A percentile compares a stretch with the other conserved stretches of the same genome.
Conservation (phyloP, 2,797 vertebrate genomes). For the Anas georgica region DNA sequence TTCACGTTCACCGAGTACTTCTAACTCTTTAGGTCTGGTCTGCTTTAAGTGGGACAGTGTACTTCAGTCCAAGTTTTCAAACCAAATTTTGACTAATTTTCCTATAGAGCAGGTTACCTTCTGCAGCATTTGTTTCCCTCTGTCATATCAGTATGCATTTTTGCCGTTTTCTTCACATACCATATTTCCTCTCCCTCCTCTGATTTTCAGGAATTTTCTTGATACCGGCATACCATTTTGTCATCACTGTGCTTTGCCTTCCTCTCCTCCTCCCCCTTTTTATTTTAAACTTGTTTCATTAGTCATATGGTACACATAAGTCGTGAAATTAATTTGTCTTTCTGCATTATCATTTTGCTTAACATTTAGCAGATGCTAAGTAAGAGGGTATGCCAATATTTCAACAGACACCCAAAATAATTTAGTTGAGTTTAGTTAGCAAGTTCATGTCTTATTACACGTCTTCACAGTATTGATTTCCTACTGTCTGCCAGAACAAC, state of each 20-base stretch:
- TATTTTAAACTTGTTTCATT: neutral
- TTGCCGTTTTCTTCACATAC: neutral
- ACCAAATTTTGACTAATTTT: neutral
- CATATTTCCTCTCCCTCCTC: neutral
- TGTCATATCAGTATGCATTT: neutral
- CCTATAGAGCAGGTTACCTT: neutral
- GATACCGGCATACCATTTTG: neutral
- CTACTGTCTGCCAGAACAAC: slow-evolving; percentile 30
- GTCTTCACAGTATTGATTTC: neutral
- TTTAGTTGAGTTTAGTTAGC: slow-evolving; percentile 1
- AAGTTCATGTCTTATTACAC: neutral
- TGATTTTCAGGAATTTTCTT: neutral
- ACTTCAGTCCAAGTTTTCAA: neutral
- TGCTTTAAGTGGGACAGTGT: neutral
- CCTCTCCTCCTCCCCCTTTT: too few relatives aligned
- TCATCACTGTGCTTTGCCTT: neutral
- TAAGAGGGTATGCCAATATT: neutral
- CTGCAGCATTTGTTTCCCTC: neutral
- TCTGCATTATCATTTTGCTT: neutral
- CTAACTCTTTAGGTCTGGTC: neutral
- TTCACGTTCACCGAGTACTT: neutral
- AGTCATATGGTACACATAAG: neutral
- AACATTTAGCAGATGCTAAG: neutral
- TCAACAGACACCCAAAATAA: neutral
- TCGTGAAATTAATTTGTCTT: neutral